A percentile compares a stretch with the other conserved stretches of the same genome.
Evolutionary conservation across 2,113 vertebrate species (phyloP).

Genomic region (Pteropus alecto): DNA sequence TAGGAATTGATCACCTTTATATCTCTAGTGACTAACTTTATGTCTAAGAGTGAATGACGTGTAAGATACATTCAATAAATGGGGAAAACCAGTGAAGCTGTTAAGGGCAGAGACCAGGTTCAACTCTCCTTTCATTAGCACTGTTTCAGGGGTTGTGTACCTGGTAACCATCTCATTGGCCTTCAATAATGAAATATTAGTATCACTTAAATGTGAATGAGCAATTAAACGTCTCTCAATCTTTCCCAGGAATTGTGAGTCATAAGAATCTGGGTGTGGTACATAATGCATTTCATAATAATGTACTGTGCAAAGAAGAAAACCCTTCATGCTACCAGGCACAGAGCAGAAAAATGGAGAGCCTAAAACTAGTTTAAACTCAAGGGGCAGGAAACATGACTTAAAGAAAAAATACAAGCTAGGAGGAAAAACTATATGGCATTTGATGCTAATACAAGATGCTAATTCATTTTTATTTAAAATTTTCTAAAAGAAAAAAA

Average conservation of each 20-base stretch:
- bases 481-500: background rate
- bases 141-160: background rate
- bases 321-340: background rate
- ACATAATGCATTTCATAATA: background rate
- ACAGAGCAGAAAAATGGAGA: background rate
- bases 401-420: background rate
- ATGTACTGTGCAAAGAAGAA: background rate
- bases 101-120: background rate
- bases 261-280: background rate
- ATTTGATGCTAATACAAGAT: background rate
- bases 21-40: background rate
- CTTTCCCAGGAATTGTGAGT: slow-evolving; percentile 22
- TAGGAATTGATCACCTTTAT: background rate
- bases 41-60: background rate
- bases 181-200: background rate
- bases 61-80: background rate
- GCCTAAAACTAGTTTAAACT: background rate
- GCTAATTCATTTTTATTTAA: background rate
- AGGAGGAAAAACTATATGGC: background rate
- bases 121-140: background rate
- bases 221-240: background rate
- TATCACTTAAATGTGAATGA: background rate
- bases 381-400: background rate
- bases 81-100: background rate
- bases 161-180: background rate